Evolutionary conservation across 2,797 vertebrate species (phyloP).

Genomic region (Melanotaenia nigrans): DNA sequence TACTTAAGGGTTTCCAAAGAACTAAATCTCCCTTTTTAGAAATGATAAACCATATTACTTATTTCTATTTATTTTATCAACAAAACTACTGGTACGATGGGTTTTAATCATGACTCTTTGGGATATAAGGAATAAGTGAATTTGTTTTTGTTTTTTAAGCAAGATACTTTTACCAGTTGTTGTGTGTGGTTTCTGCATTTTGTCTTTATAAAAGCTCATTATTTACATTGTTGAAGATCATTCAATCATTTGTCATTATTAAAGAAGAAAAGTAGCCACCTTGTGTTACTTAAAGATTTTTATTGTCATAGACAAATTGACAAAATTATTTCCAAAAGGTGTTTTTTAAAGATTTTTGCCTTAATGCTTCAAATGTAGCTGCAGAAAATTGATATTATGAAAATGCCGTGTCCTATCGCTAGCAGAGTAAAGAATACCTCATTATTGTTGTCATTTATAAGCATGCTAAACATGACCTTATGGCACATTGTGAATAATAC

Average conservation of each 20-base stretch:
- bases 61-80: slow-evolving; percentile 41
- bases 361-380: slow-evolving; percentile 36
- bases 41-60: slow-evolving; percentile 1
- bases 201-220: slow-evolving; percentile 37
- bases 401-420: slow-evolving; percentile 30
- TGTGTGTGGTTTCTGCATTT: slow-evolving; percentile 52
- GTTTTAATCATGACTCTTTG: slow-evolving; percentile 3
- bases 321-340: slow-evolving; percentile 70
- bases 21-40: slow-evolving; percentile 22
- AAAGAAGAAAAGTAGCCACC: slow-evolving; percentile 20
- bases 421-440: slow-evolving; percentile 41
- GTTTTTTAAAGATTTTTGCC: slow-evolving; percentile 41
- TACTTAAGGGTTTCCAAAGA: slow-evolving; percentile 47
- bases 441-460: slow-evolving; percentile 55
- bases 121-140: slow-evolving; percentile 13
- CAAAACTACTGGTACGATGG: slow-evolving; percentile 1
- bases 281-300: slow-evolving; percentile 53
- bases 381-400: slow-evolving; percentile 34
- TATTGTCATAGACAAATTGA: slow-evolving; percentile 71
- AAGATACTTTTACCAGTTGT: slow-evolving; percentile 16
- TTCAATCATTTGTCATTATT: slow-evolving; percentile 14
- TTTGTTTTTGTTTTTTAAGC: slow-evolving; percentile 13
- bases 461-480: slow-evolving; percentile 48
- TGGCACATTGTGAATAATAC: slow-evolving; percentile 76
- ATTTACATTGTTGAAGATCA: slow-evolving; percentile 36